These are phyloP conservation scores for Mellivora capensis DNA, from an alignment of 2,113 vertebrate genomes.

Conservation along the genomic window DNA sequence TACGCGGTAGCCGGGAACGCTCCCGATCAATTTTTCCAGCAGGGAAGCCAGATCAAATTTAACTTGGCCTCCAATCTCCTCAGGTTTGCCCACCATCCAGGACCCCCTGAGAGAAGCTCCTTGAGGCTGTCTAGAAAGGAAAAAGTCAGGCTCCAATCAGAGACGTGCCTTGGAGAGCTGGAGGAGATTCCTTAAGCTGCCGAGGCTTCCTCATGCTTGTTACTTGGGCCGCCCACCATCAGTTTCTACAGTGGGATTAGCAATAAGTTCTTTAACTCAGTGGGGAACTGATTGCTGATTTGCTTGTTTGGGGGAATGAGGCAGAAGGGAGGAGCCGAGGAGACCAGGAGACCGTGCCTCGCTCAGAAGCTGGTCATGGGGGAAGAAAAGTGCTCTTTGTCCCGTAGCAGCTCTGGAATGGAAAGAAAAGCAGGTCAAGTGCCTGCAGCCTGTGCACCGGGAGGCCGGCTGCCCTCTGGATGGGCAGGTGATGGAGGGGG, in stretches of 20 bases:
- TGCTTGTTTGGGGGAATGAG: background rate
- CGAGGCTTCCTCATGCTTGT: background rate
- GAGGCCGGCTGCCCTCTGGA: background rate
- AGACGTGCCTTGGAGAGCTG: background rate
- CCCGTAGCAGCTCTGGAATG: background rate
- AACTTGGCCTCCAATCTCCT: background rate
- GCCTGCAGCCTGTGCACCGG: fast-evolving
- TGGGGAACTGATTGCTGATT: background rate
- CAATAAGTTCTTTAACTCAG: background rate
- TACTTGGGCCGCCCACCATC: background rate
- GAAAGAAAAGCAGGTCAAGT: background rate
- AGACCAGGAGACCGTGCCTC: background rate
- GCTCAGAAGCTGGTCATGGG: background rate
- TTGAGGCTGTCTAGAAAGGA: background rate
- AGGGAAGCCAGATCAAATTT: background rate
- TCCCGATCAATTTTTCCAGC: background rate
- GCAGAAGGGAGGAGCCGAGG: background rate
- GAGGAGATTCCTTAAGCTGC: background rate
- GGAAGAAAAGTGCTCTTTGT: background rate
- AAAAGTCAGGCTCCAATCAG: background rate
- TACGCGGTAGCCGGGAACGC: background rate
- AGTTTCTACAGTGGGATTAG: background rate
- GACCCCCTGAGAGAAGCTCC: background rate
- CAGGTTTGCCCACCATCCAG: background rate
- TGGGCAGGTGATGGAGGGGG: background rate